Base-by-base conservation (phyloP, 2,888 invertebrate species). In the Germaria angustata region DNA sequence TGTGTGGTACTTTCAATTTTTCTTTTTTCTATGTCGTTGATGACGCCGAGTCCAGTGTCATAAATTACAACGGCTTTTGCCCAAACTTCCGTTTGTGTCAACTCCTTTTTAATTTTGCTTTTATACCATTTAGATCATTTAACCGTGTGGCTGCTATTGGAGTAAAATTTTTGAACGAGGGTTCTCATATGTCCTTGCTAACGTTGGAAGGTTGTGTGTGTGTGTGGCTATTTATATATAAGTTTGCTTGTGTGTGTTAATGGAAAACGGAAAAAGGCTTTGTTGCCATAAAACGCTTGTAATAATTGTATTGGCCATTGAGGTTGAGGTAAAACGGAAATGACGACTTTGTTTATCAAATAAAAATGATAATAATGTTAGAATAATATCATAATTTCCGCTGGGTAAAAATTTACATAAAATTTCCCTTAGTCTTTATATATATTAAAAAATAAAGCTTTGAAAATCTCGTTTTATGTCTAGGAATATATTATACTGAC, bases 61-160 rank as follows among this genome's bases (percentile, higher is more conserved):
- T 78, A 81, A 81, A 81, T 81, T 78, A 69, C 49, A 32, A 78
- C 17, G 69, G 57, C 77, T 81, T 73, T 81, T 78, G 63, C 72
- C 78, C 81, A 73, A 68, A 81, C 77, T 78, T 81, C 81, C 81
- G 72, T 69, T 68, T n/a, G 6, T 55, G 20, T 20, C 39, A 65
- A n/a, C 36, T 76, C 36, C 28, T 63, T 41, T 34, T 4, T 22
- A 13, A 41, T 59, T 20, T 39, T 22, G 7, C 11, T 69, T 41
- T 44, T 22, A 20, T 24, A n/a, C n/a, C n/a, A n/a, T n/a, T n/a
- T 63, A 53, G 61, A 61, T 69, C 69, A 55, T 69, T 77, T 69
- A 53, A 53, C 69, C 34, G 17, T 69, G 24, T 44, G 17, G 2
- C 39, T 15, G 68, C 11, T 53, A 4, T 59, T 41, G 15, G 15